Base-by-base conservation (phyloP, 2,888 invertebrate species). In the Acheta domesticus region DNA sequence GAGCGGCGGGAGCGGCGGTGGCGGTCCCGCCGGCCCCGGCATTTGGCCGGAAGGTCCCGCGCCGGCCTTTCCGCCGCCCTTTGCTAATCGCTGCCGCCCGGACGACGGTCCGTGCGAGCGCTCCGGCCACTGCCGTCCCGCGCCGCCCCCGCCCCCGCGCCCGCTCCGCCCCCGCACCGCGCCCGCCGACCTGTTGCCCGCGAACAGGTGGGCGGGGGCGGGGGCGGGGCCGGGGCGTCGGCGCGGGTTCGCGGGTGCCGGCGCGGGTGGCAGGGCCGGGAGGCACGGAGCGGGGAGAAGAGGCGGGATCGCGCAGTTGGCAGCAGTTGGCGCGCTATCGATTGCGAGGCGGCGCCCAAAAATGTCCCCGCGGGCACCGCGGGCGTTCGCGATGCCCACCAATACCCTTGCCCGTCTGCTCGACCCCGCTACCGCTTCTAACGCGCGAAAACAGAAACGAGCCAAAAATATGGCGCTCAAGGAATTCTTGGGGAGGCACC, bases 31-130 rank as follows among this genome's bases (percentile, higher is more conserved):
- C n/a, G 62, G 62, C 62, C 16, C 62, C 62, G 62, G n/a, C 62
- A 62, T 62, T 62, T 62, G 62, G 16, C 62, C 62, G 62, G 62
- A 62, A 62, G 62, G 62, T 62, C 62, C 62, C n/a, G 62, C n/a
- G 62, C 14, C 14, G 62, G 62, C 62, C 62, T 62, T 62, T 62
- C 62, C 62, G 62, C 62, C 62, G 62, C 62, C 62, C 62, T 62
- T 62, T 62, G 62, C 62, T 62, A 62, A 62, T 62, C 62, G 62
- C 62, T 19, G 62, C 16, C 62, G 62, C 62, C 62, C 16, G 16
- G 62, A 62, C 62, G 62, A 36, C 36, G 36, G 36, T 36, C 36
- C 36, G 36, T 36, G 36, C 36, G 36, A 36, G 36, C 36, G 5
- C 36, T 36, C 36, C 36, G 36, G 36, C 36, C 36, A 36, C 36